Evolutionary conservation across 2,888 invertebrate genomes (phyloP), one percentile per base, ranked within the genome.

Genomic region (Fragum sueziense): DNA sequence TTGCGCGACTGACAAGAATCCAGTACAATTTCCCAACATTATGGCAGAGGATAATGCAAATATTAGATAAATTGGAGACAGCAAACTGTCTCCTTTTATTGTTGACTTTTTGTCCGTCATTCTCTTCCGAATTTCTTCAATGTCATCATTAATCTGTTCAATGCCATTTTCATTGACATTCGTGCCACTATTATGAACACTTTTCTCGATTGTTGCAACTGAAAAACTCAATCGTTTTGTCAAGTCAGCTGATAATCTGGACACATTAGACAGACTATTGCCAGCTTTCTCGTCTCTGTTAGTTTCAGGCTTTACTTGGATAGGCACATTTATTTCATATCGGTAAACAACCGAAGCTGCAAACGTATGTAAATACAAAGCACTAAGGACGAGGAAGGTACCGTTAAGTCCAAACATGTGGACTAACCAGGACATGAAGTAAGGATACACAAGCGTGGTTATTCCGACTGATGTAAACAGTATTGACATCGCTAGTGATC

Each of bases 301-400:
- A 3, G 47, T 14, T 47, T 47, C 47, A 3, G 14, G 3, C 20
- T 14, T 9, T 47, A 14, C 25, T 57, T 27, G 4, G n/a, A n/a
- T n/a, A n/a, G n/a, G n/a, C n/a, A n/a, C n/a, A n/a, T n/a, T n/a
- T 57, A 57, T 57, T 57, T 57, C 57, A 57, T 27, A 57, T 27
- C 57, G 11, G 27, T 57, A 57, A 22, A 57, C 25, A 25, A 57
- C 27, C 11, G n/a, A 2, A 2, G 57, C 57, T 2, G 25, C 2
- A n/a, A 57, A 57, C 14, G 57, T 25, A 14, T 57, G 57, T 25
- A 57, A 25, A 57, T 20, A 57, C n/a, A 57, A 2, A 2, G 25
- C 57, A 57, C 57, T 57, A 9, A 57, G 9, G 3, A 57, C 25
- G 1, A 57, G 27, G 25, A 57, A 57, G 2, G 57, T 57, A 14